Percentiles rank a stretch among this genome's conserved stretches.
phyloP scores from a whole-genome alignment of 1,140 invertebrate genomes.

The Diprion similis region DNA sequence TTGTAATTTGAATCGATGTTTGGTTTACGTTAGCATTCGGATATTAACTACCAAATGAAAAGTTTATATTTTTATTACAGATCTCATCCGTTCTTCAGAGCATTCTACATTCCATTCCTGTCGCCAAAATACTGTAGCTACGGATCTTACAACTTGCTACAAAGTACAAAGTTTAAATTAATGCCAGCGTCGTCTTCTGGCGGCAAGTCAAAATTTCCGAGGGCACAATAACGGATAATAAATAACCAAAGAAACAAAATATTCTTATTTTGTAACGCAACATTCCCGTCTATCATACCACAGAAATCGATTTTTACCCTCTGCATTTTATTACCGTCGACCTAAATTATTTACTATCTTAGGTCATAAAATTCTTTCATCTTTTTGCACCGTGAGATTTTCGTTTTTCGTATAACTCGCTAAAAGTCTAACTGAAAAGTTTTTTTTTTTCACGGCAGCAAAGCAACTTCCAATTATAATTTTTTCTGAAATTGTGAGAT shows the following conservation, averaged over 20 bases:
- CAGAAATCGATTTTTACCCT: too few relatives aligned
- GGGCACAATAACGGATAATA: constrained; percentile 30
- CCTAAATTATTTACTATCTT: too few relatives aligned
- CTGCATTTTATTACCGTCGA: too few relatives aligned
- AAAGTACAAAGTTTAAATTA: constrained; percentile 63
- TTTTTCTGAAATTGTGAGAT: too few relatives aligned
- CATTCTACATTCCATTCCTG: constrained; percentile 89
- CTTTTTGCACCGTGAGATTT: too few relatives aligned
- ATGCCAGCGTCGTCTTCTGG: constrained; percentile 25
- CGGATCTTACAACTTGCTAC: constrained; percentile 83
- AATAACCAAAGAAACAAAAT: not conserved
- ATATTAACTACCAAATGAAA: constrained; percentile 10
- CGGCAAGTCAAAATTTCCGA: constrained; percentile 36
- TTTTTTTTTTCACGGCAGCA: too few relatives aligned
- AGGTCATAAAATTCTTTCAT: too few relatives aligned
- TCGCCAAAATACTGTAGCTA: constrained; percentile 76
- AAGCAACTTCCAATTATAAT: too few relatives aligned
- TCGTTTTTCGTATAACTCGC: too few relatives aligned
- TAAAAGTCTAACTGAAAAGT: too few relatives aligned
- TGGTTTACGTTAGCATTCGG: not conserved
- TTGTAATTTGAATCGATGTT: not conserved
- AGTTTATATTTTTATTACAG: constrained; percentile 51
- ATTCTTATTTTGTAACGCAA: not conserved
- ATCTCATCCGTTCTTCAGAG: constrained; percentile 81
- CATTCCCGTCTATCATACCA: too few relatives aligned